Evolutionary conservation across 2,797 vertebrate species (phyloP).

Genomic region (Gila robusta): DNA sequence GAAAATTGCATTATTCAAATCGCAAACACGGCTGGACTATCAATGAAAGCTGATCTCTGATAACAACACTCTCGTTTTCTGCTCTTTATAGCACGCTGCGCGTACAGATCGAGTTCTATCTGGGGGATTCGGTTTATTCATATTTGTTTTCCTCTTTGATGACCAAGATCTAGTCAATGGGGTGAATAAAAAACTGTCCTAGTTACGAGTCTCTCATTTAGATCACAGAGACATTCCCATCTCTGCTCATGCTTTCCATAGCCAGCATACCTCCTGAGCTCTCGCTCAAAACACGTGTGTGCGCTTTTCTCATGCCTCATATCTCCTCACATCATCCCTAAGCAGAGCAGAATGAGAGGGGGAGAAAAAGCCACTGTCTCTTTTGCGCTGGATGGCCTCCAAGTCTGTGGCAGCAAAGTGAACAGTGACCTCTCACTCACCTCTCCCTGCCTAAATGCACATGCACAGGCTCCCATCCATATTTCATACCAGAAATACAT

Average conservation of each 20-base stretch:
- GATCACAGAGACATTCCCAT: not conserved
- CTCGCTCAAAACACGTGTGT: not conserved
- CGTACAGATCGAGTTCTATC: slow-evolving; percentile 14
- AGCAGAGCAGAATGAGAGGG: slow-evolving; percentile 60
- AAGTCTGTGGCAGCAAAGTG: slow-evolving; percentile 75
- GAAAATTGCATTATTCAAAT: not conserved
- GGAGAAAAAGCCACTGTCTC: slow-evolving; percentile 61
- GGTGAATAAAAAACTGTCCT: slow-evolving; percentile 43
- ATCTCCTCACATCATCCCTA: slow-evolving; percentile 63
- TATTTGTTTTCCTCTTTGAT: not conserved
- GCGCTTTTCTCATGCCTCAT: slow-evolving; percentile 57
- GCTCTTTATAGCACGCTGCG: slow-evolving; percentile 18
- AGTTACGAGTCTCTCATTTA: slow-evolving; percentile 43
- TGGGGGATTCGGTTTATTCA: not conserved
- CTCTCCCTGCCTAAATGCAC: slow-evolving; percentile 64
- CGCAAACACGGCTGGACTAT: slow-evolving; percentile 2
- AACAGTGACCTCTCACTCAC: slow-evolving; percentile 78
- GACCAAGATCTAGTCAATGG: slow-evolving; percentile 9
- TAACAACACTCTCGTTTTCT: slow-evolving; percentile 21
- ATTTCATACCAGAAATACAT: slow-evolving; percentile 79
- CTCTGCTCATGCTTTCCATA: slow-evolving; percentile 25
- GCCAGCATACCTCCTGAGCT: not conserved
- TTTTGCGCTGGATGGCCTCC: slow-evolving; percentile 70
- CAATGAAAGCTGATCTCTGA: slow-evolving; percentile 27
- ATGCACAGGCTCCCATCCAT: slow-evolving; percentile 70